A percentile compares a stretch with the other conserved stretches of the same genome.
These are phyloP conservation scores for Habropoda laboriosa DNA, from an alignment of 1,140 invertebrate genomes.

Conservation along the genomic window DNA sequence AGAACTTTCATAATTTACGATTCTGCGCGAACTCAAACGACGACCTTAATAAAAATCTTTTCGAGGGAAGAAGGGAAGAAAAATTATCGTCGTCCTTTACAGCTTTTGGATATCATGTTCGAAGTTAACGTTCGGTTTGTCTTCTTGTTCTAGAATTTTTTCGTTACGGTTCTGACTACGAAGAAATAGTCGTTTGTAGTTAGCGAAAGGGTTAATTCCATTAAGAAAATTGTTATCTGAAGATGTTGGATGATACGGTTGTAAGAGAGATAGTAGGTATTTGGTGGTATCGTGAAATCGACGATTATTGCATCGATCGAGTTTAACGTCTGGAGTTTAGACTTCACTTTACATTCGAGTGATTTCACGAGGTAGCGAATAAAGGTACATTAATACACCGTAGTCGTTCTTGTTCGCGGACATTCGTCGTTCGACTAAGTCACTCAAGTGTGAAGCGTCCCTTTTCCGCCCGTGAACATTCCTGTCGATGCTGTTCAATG, in stretches of 20 bases:
- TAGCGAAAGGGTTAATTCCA: too few relatives aligned
- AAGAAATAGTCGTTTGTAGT: too few relatives aligned
- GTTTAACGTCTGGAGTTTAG: background rate
- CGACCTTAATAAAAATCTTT: background rate
- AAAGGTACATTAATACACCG: conserved; percentile 10
- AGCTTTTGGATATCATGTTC: background rate
- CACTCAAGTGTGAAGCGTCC: conserved; percentile 21
- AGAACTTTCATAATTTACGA: conserved; percentile 20
- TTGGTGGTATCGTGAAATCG: background rate
- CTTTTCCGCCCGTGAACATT: background rate
- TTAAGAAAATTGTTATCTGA: too few relatives aligned
- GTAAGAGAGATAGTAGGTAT: too few relatives aligned
- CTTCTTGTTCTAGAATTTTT: background rate
- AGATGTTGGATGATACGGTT: background rate
- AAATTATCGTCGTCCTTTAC: background rate
- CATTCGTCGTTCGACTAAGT: conserved; percentile 13
- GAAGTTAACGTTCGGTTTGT: too few relatives aligned
- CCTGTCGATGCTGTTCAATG: background rate
- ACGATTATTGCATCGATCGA: conserved; percentile 6
- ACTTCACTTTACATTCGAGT: conserved; percentile 15
- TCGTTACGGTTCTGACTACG: too few relatives aligned
- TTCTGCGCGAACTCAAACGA: conserved; percentile 2
- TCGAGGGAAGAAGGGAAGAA: too few relatives aligned
- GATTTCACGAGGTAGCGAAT: conserved; percentile 13
- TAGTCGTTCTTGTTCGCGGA: conserved; percentile 5